phyloP scores from a whole-genome alignment of 2,888 invertebrate genomes.

The Synanthedon vespiformis region DNA sequence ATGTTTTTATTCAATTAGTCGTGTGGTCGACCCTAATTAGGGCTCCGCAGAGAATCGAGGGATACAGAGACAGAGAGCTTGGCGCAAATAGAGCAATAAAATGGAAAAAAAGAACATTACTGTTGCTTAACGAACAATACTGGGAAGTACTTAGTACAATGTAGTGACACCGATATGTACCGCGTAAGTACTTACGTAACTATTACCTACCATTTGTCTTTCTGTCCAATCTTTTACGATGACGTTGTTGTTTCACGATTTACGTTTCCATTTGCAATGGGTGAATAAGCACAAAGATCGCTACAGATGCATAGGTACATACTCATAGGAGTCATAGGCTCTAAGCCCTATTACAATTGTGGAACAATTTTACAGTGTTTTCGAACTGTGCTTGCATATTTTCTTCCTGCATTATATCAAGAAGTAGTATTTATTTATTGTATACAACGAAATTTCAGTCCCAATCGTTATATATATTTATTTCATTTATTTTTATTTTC shows the following conservation, averaged over 20 bases:
- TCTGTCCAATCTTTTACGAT: constrained; percentile 58
- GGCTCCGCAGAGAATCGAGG: constrained; percentile 30
- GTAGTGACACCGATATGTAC: constrained; percentile 4
- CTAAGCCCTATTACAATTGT: no score
- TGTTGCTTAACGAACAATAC: constrained; percentile 46
- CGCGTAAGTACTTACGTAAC: constrained; percentile 16
- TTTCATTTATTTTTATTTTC: no score
- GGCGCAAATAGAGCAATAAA: constrained; percentile 48
- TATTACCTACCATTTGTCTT: constrained; percentile 45
- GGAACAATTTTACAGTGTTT: no score
- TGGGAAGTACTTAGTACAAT: constrained; percentile 5
- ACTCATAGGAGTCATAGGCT: background rate
- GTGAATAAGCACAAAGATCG: constrained; percentile 14
- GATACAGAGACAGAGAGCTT: constrained; percentile 34
- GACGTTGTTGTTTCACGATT: constrained; percentile 51
- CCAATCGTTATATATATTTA: no score
- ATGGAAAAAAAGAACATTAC: constrained; percentile 28
- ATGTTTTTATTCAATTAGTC: constrained; percentile 65
- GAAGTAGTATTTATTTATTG: no score
- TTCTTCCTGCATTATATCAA: no score
- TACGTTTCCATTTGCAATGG: constrained; percentile 36
- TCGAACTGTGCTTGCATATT: no score
- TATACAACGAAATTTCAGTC: no score
- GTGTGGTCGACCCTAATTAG: constrained; percentile 55
- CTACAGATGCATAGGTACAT: background rate